Evolutionary conservation across 2,797 vertebrate genomes (phyloP), one percentile per base, ranked within the genome.

Genomic region (Paramormyrops hopkinsi): DNA sequence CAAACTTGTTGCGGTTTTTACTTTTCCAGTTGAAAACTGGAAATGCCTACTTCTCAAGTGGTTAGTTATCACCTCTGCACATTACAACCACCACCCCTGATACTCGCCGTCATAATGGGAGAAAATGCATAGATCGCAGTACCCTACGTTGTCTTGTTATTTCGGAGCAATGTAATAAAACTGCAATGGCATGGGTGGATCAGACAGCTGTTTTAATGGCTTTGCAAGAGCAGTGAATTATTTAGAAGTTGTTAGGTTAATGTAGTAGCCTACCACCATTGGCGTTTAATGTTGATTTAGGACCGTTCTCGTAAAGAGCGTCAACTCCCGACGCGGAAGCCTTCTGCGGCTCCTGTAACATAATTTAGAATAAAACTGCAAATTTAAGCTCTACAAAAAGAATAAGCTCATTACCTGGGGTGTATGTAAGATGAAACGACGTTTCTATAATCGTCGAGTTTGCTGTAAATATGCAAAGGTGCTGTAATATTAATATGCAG

Each of bases 1-100:
- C 86, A 53, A 89, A 89, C 83, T 89, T 89, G 89, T 89, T 89
- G 89, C 89, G 46, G 62, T 53, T 37, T 86, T 19, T 69, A 86
- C 83, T 87, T 89, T 87, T 89, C 33, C 59, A 73, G 8, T 17
- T n/a, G 88, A 37, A 89, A 89, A 65, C 56, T 69, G 17, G 56
- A 25, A 69, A 44, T 33, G 41, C 56, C 51, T 86, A 29, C 48
- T 53, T 53, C 84, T 14, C 82, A 56, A 56, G 22, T 25, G 85
- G 25, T 48, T 54, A 53, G 11, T 33, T 29, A 50, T 54, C n/a
- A 86, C 84, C 84, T 86, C n/a, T 37, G 48, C 22, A 86, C 22
- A 54, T 54, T 37, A 17, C 5, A 84, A 79, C 37, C 82, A 84
- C 19, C 8, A 84, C n/a, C 82, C 19, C 46, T 25, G 46, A 84